phyloP scores from a whole-genome alignment of 2,113 vertebrate species.

The Forbesichthys papilliferus region DNA sequence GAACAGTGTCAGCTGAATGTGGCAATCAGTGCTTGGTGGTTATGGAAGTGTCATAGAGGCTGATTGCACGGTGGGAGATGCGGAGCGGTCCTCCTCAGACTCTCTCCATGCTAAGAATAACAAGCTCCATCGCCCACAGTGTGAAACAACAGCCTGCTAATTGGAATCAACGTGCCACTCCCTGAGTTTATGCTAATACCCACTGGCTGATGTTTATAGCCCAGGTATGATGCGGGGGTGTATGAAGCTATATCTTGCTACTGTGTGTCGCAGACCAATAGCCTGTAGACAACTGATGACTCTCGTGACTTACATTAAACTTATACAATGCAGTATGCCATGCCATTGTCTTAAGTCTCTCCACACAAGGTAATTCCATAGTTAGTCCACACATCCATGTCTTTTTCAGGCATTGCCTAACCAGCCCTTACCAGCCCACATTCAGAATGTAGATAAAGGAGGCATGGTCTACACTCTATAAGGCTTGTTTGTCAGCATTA shows the following conservation, averaged over 20 bases:
- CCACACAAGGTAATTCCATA: too few species aligned
- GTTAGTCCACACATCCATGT: too few species aligned
- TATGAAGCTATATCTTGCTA: slow-evolving; percentile 39
- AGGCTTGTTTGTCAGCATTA: too few species aligned
- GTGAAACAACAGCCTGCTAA: slow-evolving; percentile 77
- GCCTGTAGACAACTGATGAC: not conserved
- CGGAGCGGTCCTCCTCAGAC: slow-evolving; percentile 63
- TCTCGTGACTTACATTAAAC: slow-evolving; percentile 4
- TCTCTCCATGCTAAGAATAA: slow-evolving; percentile 71
- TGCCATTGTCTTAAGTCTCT: too few species aligned
- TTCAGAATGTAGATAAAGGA: too few species aligned
- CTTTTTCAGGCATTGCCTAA: too few species aligned
- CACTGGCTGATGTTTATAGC: slow-evolving; percentile 48
- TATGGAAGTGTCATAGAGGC: slow-evolving; percentile 66
- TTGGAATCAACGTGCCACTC: slow-evolving; percentile 74
- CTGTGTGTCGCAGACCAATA: slow-evolving; percentile 14
- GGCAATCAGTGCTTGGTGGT: slow-evolving; percentile 72
- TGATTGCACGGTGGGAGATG: slow-evolving; percentile 73
- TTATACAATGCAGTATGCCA: too few species aligned
- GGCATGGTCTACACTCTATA: too few species aligned
- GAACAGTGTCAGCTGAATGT: slow-evolving; percentile 63
- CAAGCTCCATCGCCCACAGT: slow-evolving; percentile 73
- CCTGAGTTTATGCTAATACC: slow-evolving; percentile 67
- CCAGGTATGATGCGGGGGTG: slow-evolving; percentile 55
- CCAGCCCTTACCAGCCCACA: too few species aligned